Conservation (phyloP, 2,113 vertebrate species). For the Oxyruncus cristatus region DNA sequence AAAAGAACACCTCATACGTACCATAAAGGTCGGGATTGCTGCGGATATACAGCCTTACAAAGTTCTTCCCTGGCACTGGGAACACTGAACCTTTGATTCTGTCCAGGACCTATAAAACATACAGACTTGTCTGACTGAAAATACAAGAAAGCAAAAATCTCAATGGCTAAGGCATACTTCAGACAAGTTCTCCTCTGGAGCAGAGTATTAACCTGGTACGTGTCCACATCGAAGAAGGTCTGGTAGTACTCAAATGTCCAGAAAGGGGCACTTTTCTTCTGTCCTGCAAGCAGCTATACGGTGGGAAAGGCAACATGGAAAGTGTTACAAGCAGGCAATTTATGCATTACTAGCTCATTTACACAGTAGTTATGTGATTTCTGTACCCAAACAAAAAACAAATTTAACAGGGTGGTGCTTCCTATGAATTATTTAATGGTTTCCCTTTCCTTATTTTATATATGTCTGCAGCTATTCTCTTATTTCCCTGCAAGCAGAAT, state of each 20-base stretch:
- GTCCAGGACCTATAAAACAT: constrained; percentile 82
- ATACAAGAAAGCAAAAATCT: background rate
- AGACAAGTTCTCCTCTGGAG: background rate
- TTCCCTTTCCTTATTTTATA: background rate
- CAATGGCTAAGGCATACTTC: background rate
- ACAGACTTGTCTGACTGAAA: background rate
- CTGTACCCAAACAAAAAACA: background rate
- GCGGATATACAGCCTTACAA: constrained; percentile 87
- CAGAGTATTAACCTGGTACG: constrained; percentile 79
- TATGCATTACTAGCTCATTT: background rate
- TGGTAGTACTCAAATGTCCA: constrained; percentile 99
- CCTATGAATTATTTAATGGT: background rate
- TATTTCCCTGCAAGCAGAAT: background rate
- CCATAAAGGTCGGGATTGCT: constrained; percentile 96
- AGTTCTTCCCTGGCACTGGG: constrained; percentile 93
- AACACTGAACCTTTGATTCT: constrained; percentile 92
- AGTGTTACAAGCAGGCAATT: background rate
- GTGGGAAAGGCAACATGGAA: background rate
- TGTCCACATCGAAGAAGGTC: constrained; percentile 93
- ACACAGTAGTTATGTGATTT: background rate
- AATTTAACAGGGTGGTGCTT: background rate
- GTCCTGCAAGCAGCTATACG: constrained; percentile 85
- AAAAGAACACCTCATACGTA: constrained; percentile 51
- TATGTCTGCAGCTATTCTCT: background rate
- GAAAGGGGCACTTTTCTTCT: constrained; percentile 91